Conservation (phyloP, 1,140 invertebrate species). For the Campoletis sonorensis region DNA sequence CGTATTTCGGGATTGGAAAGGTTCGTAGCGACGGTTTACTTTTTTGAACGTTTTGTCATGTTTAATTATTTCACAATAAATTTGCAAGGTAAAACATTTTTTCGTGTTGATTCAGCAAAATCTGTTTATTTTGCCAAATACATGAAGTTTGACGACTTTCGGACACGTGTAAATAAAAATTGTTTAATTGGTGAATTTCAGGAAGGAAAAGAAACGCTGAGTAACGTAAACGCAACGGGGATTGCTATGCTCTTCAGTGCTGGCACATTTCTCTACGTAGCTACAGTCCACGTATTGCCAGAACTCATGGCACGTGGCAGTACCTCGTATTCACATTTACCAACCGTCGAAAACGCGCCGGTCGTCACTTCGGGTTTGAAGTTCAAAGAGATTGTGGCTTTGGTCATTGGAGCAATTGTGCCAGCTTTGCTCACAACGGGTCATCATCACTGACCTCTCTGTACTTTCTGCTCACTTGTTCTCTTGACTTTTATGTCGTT, state of each 20-base stretch:
- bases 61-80: too few relatives aligned
- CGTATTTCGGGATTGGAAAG: slow-evolving; percentile 95
- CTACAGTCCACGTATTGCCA: slow-evolving; percentile 98
- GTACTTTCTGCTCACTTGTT: background rate
- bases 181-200: slow-evolving; percentile 62
- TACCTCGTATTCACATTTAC: slow-evolving; percentile 74
- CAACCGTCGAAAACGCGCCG: slow-evolving; percentile 73
- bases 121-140: too few relatives aligned
- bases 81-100: background rate
- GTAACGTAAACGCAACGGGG: slow-evolving; percentile 93
- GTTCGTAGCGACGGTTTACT: slow-evolving; percentile 77
- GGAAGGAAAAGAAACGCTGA: slow-evolving; percentile 84
- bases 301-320: slow-evolving; percentile 85
- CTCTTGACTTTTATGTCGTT: background rate
- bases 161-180: background rate
- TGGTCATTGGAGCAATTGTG: slow-evolving; percentile 90
- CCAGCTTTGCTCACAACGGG: slow-evolving; percentile 93
- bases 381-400: slow-evolving; percentile 86
- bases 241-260: slow-evolving; percentile 99
- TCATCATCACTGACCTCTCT: slow-evolving; percentile 89
- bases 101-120: background rate
- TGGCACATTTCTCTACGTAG: slow-evolving; percentile 98
- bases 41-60: too few relatives aligned
- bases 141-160: background rate
- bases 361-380: slow-evolving; percentile 81